These are phyloP conservation scores for Toxotes chatareus DNA, from an alignment of 2,113 vertebrate genomes.

Conservation along the genomic window DNA sequence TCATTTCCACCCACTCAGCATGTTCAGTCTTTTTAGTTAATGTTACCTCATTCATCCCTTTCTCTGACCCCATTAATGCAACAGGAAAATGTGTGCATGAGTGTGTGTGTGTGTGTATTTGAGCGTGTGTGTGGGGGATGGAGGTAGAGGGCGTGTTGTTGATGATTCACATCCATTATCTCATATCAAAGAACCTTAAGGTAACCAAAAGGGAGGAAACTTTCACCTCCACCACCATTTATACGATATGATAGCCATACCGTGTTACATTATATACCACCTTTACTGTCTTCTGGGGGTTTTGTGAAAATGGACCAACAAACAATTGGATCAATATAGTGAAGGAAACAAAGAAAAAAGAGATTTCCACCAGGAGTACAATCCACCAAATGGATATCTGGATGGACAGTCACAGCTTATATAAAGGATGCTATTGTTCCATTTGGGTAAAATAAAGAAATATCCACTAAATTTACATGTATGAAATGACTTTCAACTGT, in stretches of 20 bases:
- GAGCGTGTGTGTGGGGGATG: background rate
- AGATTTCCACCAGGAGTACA: too few relatives aligned
- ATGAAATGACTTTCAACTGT: background rate
- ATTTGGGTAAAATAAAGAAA: background rate
- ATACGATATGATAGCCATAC: background rate
- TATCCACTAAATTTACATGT: background rate
- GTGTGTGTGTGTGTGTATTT: background rate
- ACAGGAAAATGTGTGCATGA: slow-evolving; percentile 5
- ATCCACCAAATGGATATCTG: background rate
- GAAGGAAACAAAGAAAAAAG: background rate
- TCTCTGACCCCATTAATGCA: slow-evolving; percentile 51
- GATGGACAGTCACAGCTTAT: too few relatives aligned
- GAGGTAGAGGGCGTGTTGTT: background rate
- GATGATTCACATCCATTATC: slow-evolving; percentile 65
- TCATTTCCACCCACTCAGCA: slow-evolving; percentile 27
- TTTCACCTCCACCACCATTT: slow-evolving; percentile 21
- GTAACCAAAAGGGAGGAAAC: slow-evolving; percentile 1
- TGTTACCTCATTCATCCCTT: slow-evolving; percentile 29
- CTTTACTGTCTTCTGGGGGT: slow-evolving; percentile 6
- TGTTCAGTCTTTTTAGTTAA: slow-evolving; percentile 8
- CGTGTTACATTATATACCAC: slow-evolving; percentile 4
- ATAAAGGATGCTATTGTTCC: background rate
- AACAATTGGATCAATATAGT: background rate
- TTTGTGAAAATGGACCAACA: background rate
- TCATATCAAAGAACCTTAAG: slow-evolving; percentile 60